Percentiles rank a stretch among this genome's conserved stretches.
Conservation (phyloP, 2,113 vertebrate genomes). For the Ochotona princeps region DNA sequence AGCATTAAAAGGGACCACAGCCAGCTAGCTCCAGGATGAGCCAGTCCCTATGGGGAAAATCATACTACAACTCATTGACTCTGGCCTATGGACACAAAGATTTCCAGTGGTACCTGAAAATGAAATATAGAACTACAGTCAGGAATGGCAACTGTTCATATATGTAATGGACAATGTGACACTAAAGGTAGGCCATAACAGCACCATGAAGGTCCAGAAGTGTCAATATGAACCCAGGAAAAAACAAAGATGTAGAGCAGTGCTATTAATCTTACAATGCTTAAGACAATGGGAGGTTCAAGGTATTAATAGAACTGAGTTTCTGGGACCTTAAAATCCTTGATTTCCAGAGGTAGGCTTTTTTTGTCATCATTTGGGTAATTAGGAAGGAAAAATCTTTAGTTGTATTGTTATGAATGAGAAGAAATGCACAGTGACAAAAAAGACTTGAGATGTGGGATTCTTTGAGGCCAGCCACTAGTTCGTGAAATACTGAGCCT, state of each 20-base stretch:
- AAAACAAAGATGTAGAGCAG: constrained; percentile 94
- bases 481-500: constrained; percentile 90
- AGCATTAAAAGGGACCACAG: not conserved
- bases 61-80: constrained; percentile 92
- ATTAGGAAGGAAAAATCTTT: constrained; percentile 89
- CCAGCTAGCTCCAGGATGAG: fast-evolving
- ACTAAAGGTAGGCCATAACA: constrained; percentile 94
- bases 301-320: constrained; percentile 95
- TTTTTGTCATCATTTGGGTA: constrained; percentile 90
- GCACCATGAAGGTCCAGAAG: constrained; percentile 95
- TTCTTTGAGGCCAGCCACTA: constrained; percentile 93
- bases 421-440: constrained; percentile 95
- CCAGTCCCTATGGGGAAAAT: constrained; percentile 83
- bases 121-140: constrained; percentile 95
- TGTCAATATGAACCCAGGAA: constrained; percentile 95
- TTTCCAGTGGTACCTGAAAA: constrained; percentile 98
- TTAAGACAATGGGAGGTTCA: constrained; percentile 93
- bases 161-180: constrained; percentile 91
- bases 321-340: constrained; percentile 95
- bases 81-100: constrained; percentile 91
- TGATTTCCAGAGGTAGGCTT: constrained; percentile 96
- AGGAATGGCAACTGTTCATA: constrained; percentile 96
- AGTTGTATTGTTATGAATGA: constrained; percentile 92
- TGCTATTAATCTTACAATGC: constrained; percentile 93
- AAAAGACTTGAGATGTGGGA: constrained; percentile 89